A percentile compares a stretch with the other conserved stretches of the same genome.
Conservation (phyloP, 2,113 vertebrate species). For the Sinocyclocheilus anshuiensis region DNA sequence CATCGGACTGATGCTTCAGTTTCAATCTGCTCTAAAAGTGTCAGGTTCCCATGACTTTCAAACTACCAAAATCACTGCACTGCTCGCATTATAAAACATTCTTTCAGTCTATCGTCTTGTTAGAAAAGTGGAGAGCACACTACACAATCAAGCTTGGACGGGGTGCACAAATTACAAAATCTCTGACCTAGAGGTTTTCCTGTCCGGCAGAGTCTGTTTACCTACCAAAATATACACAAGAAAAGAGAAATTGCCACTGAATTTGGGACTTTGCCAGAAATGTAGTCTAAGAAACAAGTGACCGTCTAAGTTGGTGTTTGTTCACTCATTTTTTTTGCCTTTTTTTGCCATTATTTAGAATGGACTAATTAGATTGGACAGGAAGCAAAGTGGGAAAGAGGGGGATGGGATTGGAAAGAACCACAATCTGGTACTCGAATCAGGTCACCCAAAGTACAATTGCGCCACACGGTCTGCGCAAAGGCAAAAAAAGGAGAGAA, state of each 20-base stretch:
- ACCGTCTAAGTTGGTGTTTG: neutral
- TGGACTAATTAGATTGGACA: neutral
- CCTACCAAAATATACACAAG: too few relatives aligned
- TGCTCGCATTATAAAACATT: neutral
- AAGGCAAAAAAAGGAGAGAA: neutral
- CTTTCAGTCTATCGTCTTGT: neutral
- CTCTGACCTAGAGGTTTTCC: neutral
- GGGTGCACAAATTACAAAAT: neutral
- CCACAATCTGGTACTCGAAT: neutral
- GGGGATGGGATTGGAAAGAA: neutral
- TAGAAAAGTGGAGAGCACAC: neutral
- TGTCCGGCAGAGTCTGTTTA: neutral
- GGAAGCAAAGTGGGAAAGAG: neutral
- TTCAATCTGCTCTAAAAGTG: slow-evolving; percentile 18
- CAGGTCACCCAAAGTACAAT: neutral
- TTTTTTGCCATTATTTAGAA: neutral
- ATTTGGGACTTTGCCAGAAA: neutral
- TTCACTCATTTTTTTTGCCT: neutral
- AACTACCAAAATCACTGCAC: neutral
- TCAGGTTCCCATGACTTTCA: neutral
- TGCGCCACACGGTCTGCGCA: too few relatives aligned
- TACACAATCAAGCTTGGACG: neutral
- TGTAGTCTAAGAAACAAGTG: neutral
- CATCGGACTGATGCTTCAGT: slow-evolving; percentile 15
- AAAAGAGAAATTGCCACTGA: neutral